Conservation (phyloP, 2,113 vertebrate species). For the Gallinago media region DNA sequence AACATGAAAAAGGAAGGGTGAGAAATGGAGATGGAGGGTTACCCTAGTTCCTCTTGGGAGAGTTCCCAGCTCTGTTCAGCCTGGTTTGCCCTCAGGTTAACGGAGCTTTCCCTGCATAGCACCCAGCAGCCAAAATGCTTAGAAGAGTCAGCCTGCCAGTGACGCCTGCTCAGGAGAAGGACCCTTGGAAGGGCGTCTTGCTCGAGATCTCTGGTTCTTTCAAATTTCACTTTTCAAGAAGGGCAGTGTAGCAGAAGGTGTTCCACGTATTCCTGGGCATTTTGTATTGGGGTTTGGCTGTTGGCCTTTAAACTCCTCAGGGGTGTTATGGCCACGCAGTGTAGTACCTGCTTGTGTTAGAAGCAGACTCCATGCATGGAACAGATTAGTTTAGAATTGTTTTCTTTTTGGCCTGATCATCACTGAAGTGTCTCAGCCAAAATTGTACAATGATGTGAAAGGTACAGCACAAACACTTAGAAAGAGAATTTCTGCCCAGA, state of each 20-base stretch:
- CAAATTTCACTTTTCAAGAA: neutral
- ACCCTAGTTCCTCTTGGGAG: neutral
- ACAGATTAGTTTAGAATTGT: neutral
- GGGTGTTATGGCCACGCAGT: fast-evolving
- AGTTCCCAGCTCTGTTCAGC: neutral
- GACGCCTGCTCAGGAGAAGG: fast-evolving
- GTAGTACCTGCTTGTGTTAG: neutral
- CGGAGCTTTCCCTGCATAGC: neutral
- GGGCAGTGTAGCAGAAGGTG: neutral
- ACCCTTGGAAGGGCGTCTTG: neutral
- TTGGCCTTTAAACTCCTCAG: fast-evolving
- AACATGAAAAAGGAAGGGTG: neutral
- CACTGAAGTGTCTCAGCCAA: neutral
- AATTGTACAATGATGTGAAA: neutral
- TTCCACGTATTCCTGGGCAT: neutral
- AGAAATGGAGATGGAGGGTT: neutral
- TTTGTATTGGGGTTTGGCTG: neutral
- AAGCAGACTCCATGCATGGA: fast-evolving
- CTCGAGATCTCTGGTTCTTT: neutral
- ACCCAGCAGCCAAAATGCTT: neutral
- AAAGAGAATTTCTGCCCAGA: neutral
- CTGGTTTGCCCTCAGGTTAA: neutral
- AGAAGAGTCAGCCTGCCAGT: neutral
- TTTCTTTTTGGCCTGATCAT: neutral
- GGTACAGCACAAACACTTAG: neutral